Evolutionary conservation across 2,797 vertebrate species (phyloP), one percentile per base, ranked within the genome.

Genomic region (Trichosurus vulpecula): DNA sequence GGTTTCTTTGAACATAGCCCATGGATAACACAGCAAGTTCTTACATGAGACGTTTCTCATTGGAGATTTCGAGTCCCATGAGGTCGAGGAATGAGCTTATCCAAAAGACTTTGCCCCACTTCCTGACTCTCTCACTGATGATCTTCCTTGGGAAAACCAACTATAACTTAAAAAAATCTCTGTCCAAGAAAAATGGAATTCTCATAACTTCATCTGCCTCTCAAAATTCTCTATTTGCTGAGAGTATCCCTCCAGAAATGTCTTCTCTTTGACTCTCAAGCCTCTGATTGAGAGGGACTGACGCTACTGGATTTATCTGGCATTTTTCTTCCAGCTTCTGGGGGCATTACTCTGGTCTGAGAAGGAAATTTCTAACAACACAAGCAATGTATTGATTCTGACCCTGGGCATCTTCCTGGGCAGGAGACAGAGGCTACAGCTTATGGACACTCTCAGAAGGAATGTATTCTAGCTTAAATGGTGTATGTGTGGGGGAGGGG

Each of bases 381-480:
- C n/a, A 91, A 96, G 94, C 81, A 93, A 5, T 91, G 95, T 95
- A 93, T 95, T 95, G 93, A 89, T 94, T 95, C 96, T 53, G 53
- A 93, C 35, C 53, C 54, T 0, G 53, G 95, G 92, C 56, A 92
- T 95, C 81, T 87, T 94, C 90, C 55, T 54, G 92, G 56, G 90
- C 54, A 90, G 96, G 54, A 19, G 14, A n/a, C 1, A n/a, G 61
- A 58, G 57, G 57, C 30, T 58, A 31, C 30, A 58, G 61, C 5
- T n/a, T 16, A 35, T 5, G 13, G 58, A n/a, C 35, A 66, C 16
- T 92, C 56, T 95, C 91, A 95, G 96, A 98, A 94, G 95, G 95
- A 93, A 91, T 96, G 96, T 95, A 95, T 94, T 98, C 96, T 95
- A 89, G 56, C 52, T 94, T 91, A 87, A 95, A 93, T 95, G 66